Conservation (phyloP, 1,140 invertebrate genomes). For the Matsumurasca onukii region DNA sequence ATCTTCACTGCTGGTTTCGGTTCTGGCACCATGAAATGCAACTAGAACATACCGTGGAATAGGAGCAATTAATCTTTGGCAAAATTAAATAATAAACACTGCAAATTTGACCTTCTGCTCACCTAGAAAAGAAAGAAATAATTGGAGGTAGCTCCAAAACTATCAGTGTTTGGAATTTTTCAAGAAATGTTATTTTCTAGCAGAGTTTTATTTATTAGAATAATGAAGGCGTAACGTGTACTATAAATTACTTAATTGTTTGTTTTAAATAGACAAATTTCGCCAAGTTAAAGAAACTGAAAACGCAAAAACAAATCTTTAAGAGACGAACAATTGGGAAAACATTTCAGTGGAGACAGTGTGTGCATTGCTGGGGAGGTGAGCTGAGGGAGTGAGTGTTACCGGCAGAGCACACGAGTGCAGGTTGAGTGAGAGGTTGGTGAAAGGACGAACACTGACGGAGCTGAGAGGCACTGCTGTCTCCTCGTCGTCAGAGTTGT, state of each 20-base stretch:
- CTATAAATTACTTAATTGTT: not conserved
- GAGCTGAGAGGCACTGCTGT: not conserved
- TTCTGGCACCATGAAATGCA: too few species aligned
- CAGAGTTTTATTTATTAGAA: too few species aligned
- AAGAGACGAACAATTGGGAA: not conserved
- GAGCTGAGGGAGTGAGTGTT: not conserved
- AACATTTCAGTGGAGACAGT: not conserved
- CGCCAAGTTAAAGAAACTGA: not conserved
- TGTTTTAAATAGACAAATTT: not conserved
- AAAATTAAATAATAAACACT: too few species aligned
- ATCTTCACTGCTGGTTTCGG: too few species aligned
- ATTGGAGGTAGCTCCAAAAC: too few species aligned
- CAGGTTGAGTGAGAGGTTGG: not conserved
- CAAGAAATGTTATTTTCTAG: too few species aligned
- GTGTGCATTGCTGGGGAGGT: not conserved
- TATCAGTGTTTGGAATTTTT: too few species aligned
- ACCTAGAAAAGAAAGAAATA: too few species aligned
- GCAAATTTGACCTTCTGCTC: too few species aligned
- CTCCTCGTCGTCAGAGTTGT: not conserved
- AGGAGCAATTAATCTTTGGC: too few species aligned
- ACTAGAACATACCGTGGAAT: too few species aligned
- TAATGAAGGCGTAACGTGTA: not conserved
- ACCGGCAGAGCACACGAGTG: not conserved
- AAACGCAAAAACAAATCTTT: not conserved
- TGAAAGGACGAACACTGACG: slow-evolving; percentile 10